phyloP scores from a whole-genome alignment of 2,113 vertebrate genomes.

The Anseranas semipalmata region DNA sequence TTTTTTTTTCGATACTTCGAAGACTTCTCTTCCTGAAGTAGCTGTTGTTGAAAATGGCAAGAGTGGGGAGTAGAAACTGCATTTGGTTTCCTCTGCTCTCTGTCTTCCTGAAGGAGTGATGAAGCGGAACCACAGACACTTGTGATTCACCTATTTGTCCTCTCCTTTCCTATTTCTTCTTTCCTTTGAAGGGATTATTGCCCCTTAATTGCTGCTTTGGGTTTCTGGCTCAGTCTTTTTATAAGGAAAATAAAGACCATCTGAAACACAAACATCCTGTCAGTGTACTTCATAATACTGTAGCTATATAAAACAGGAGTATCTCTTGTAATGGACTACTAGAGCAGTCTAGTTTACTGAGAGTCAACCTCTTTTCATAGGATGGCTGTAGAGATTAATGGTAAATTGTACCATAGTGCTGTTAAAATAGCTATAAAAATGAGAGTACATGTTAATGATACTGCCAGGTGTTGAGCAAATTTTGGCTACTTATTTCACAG shows the following conservation, averaged over 20 bases:
- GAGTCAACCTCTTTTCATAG: neutral
- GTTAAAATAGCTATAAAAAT: neutral
- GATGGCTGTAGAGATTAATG: neutral
- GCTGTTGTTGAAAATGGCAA: neutral
- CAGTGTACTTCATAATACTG: neutral
- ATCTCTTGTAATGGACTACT: neutral
- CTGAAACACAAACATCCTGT: neutral
- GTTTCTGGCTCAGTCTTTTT: neutral
- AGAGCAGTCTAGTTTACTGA: neutral
- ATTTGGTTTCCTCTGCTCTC: neutral
- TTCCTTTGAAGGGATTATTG: neutral
- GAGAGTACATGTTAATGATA: neutral
- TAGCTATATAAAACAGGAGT: neutral
- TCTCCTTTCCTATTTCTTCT: neutral
- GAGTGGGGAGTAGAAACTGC: neutral
- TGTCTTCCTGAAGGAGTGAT: neutral
- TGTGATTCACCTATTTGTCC: neutral
- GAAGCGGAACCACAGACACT: neutral
- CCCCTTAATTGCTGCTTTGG: neutral
- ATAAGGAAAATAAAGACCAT: neutral
- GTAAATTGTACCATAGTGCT: neutral
- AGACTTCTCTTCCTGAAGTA: neutral
- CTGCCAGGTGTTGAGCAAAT: neutral
- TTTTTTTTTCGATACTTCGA: neutral
- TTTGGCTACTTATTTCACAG: neutral